Base-by-base conservation (phyloP, 2,888 invertebrate genomes). In the Melipona beecheii region DNA sequence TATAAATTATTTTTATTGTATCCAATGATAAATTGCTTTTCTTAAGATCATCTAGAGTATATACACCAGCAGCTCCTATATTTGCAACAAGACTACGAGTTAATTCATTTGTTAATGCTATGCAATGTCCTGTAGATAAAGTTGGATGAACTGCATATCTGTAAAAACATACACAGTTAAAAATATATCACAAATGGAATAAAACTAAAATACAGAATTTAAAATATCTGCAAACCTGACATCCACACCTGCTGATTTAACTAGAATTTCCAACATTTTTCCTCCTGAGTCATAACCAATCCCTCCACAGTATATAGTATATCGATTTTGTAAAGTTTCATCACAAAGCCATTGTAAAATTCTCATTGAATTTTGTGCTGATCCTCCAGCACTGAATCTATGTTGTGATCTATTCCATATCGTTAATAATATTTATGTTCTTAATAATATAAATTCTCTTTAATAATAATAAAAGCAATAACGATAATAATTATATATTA, bases 41-140 rank as follows among this genome's bases (percentile, higher is more conserved):
- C 60, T 90, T 91, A 49, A 92, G 62, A 81, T 92, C 89, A 27
- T 93, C 89, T 50, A 94, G 70, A 5, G 92, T 91, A 85, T 93
- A 95, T 72, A 90, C 85, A 83, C 87, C 89, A 31, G 94, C 94
- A 62, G 95, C 95, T 73, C 95, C 95, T 49, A 95, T 86, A 87
- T 93, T 93, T 13, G 94, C 94, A 56, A 93, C 91, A 17, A 95
- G 87, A 81, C 93, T 93, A 27, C 94, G 91, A 58, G 91, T 92
- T n/a, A 92, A 85, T 36, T 90, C 92, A 21, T 88, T 89, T 85
- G 93, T 92, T 72, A 95, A 87, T 2, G 93, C 93, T 75, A 94
- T 90, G 78, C 94, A 94, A 11, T 92, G 87, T 52, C 95, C 95
- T 2, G 94, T 95, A 36, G 94, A 92, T 75, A 92, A 85, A 19